A percentile compares a stretch with the other conserved stretches of the same genome.
Evolutionary conservation across 2,888 invertebrate genomes (phyloP).

Genomic region (Synanthedon vespiformis): DNA sequence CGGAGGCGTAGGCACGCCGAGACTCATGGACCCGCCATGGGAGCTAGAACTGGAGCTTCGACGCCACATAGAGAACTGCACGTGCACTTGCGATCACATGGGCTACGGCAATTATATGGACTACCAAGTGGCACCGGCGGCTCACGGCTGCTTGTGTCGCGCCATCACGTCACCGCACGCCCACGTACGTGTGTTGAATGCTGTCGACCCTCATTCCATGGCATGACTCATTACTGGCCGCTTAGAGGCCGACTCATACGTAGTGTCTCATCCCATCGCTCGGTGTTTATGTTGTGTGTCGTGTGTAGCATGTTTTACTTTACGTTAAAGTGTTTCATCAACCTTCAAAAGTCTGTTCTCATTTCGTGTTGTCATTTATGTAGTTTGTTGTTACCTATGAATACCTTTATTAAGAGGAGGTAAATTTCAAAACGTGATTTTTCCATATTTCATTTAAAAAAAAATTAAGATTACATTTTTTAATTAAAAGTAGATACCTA

Average conservation of each 20-base stretch:
- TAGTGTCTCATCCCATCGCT: slow-evolving; percentile 17
- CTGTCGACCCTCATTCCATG: slow-evolving; percentile 1
- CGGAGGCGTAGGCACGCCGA: slow-evolving; percentile 48
- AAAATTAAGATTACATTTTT: no score
- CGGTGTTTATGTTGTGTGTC: slow-evolving; percentile 1
- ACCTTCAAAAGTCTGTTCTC: not conserved
- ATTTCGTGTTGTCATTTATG: not conserved
- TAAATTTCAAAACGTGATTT: no score
- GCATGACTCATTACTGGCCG: slow-evolving; percentile 31
- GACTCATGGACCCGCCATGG: slow-evolving; percentile 67
- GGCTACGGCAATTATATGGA: slow-evolving; percentile 93
- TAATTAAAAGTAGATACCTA: no score
- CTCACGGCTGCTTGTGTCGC: slow-evolving; percentile 64
- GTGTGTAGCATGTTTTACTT: slow-evolving; percentile 4
- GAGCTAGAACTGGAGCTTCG: slow-evolving; percentile 86
- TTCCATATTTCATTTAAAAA: no score
- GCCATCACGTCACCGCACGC: slow-evolving; percentile 67
- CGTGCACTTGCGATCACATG: slow-evolving; percentile 93
- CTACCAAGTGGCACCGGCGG: slow-evolving; percentile 79
- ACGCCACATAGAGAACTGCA: slow-evolving; percentile 89
- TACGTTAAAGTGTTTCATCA: no score
- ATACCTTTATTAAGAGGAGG: not conserved
- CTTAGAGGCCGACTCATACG: slow-evolving; percentile 35
- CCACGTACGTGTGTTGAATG: slow-evolving; percentile 46
- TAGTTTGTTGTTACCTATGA: not conserved